Base-by-base conservation (phyloP, 2,113 vertebrate species). In the Meles meles region DNA sequence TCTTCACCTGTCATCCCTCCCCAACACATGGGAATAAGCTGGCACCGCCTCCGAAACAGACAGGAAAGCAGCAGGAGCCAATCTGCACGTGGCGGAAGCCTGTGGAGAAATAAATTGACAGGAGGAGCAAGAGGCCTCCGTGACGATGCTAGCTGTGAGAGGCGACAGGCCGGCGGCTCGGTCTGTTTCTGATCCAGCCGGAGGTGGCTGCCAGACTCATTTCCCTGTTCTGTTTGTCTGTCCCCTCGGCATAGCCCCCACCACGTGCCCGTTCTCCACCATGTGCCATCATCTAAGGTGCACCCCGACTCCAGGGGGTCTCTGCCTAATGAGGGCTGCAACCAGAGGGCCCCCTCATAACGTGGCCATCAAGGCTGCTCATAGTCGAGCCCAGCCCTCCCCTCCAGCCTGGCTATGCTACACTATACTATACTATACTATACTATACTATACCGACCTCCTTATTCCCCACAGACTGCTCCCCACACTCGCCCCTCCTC, bases 191-290 rank as follows among this genome's bases (percentile, higher is more conserved):
- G 55, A 47, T 20, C 39, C 8, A 27, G 27, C 65, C 52, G 8
- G 49, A 65, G 84, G 59, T 57, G 13, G 34, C 23, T 49, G 55
- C 59, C 20, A 55, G 71, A 15, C 34, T 88, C 59, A 1, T 21
- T 69, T 57, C 86, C 63, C 5, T 37, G 7, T 34, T 34, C 23
- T 2, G 11, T 0, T 34, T 37, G 59, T 63, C 49, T 20, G 31
- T 27, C 29, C 39, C 7, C 14, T 1, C 2, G 5, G 17, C 6
- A 4, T 2, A 1, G 52, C 21, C 14, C 34, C 37, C 42, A 1
- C 15, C 14, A 34, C 1, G 0, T 0, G 15, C 37, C 25, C 0
- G 1, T 39, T 49, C 29, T 69, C 39, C 3, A 25, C 79, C 14
- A 13, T 0, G 0, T 27, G n/a, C 77, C 31, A 6, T 21, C 23